phyloP scores from a whole-genome alignment of 2,113 vertebrate species.

The Willisornis vidua region DNA sequence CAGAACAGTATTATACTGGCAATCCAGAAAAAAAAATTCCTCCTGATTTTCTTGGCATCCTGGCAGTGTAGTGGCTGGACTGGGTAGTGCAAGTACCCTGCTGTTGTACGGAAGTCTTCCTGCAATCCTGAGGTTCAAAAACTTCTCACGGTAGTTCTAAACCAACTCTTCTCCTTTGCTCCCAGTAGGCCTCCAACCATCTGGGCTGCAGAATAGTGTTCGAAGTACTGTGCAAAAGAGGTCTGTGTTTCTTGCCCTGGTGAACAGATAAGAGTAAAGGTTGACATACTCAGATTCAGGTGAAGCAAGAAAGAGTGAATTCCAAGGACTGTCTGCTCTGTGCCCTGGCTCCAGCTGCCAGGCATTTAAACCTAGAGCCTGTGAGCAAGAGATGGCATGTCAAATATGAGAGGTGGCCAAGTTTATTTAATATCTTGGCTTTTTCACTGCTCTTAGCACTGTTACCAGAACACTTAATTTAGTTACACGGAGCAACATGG shows the following conservation, averaged over 20 bases:
- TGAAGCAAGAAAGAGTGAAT: background rate
- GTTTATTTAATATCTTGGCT: conserved; percentile 54
- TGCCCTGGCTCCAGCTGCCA: background rate
- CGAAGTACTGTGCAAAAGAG: background rate
- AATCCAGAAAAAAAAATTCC: background rate
- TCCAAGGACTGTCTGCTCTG: background rate
- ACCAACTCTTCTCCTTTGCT: background rate
- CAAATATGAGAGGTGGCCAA: conserved; percentile 36
- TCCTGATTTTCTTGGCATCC: background rate
- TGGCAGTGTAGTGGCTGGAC: background rate
- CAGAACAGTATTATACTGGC: background rate
- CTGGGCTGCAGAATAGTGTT: background rate
- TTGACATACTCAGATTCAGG: background rate
- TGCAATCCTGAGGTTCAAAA: background rate
- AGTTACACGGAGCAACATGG: background rate
- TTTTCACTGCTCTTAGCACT: conserved; percentile 22
- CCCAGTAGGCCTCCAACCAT: background rate
- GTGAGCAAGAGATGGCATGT: conserved; percentile 42
- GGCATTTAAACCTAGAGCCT: background rate
- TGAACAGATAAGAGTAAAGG: background rate
- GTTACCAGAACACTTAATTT: conserved; percentile 37
- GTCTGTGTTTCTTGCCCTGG: background rate
- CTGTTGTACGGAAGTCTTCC: background rate
- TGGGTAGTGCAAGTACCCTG: background rate
- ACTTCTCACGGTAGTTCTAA: background rate